Base-by-base conservation (phyloP, 2,113 vertebrate genomes). In the Sarotherodon lohbergeri region DNA sequence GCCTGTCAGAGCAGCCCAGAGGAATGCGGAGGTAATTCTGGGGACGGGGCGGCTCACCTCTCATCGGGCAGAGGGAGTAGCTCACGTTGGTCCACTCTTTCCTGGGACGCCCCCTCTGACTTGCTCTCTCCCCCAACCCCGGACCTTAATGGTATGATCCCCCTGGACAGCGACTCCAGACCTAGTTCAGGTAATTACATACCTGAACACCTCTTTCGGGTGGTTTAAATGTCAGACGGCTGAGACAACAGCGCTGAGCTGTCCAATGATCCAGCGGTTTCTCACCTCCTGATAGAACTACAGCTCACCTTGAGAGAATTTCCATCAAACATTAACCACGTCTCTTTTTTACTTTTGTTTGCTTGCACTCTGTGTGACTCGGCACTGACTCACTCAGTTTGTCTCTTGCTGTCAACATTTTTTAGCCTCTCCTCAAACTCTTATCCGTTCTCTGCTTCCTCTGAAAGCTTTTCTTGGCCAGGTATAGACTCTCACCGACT, bases 81-180 rank as follows among this genome's bases (percentile, higher is more conserved):
- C 73, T 96, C 93, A 8, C 92, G 96, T 41, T 96, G 96, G 95
- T 95, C 96, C 12, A 94, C 95, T 52, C 84, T 97, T 68, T 97
- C 96, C 76, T 97, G 96, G 96, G 96, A 97, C 9, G 78, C 95
- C 17, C 93, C 96, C 1, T 96, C 96, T 46, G 96, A 97, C 79
- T 89, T 97, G 36, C 93, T 96, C 22, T 96, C 96, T 59, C 95
- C 95, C 46, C 94, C 95, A 7, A 96, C 96, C 39, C 95, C 95
- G 4, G 96, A 96, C 50, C 86, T 91, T 1, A 39, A 90, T 39
- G 91, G 92, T 63, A 56, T 61, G 4, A 84, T 90, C 85, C 93
- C 94, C 29, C 50, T 95, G 86, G 96, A 97, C 29, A 93, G 95
- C 80, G 96, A 97, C 93, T 97, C 96, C 41, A 95, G 96, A 89